Evolutionary conservation across 2,113 vertebrate species (phyloP), one percentile per base, ranked within the genome.

Genomic region (Arvicanthis niloticus): DNA sequence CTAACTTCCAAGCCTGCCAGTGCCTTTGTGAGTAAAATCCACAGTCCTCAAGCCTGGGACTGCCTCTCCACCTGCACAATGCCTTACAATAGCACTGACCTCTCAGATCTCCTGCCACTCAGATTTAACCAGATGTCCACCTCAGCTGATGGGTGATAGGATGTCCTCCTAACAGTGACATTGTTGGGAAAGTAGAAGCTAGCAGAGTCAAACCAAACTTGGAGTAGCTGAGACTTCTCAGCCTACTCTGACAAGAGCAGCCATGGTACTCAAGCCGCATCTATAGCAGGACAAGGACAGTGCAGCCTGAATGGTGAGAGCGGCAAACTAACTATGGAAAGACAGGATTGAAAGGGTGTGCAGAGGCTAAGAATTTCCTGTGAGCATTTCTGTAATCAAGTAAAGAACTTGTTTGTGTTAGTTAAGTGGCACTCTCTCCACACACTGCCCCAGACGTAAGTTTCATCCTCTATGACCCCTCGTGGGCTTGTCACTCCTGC

Each of bases 401-500:
- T 34, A 15, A 15, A 68, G 29, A 68, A 15, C 31, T 3, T 67
- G 34, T 9, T 24, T 34, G 65, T 68, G 65, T 68, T 13, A 67
- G 13, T 1, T 45, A 26, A 24, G 29, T 12, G 45, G 62, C 62
- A 87, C 89, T 37, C 90, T 21, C 76, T 86, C 6, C 13, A 78
- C 60, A 68, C 13, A 3, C 0, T 7, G 34, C 22, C 48, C 67
- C 76, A 29, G 53, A 37, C 37, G 0, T 24, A 29, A 75, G 91
- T 70, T 4, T 56, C 24, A 6, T n/a, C 17, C 37, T 22, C 29
- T 0, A 1, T 4, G 24, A 15, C 34, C 34, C 22, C 34, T 60
- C 0, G 7, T 2, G 19, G 0, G 2, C 0, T 48, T 1, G 21
- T 9, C 4, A 13, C 16, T 73, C 48, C 13, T 5, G 75, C n/a